Percentiles rank a stretch among this genome's conserved stretches.
Conservation (phyloP, 2,113 vertebrate genomes). For the Psammodynastes pulverulentus region DNA sequence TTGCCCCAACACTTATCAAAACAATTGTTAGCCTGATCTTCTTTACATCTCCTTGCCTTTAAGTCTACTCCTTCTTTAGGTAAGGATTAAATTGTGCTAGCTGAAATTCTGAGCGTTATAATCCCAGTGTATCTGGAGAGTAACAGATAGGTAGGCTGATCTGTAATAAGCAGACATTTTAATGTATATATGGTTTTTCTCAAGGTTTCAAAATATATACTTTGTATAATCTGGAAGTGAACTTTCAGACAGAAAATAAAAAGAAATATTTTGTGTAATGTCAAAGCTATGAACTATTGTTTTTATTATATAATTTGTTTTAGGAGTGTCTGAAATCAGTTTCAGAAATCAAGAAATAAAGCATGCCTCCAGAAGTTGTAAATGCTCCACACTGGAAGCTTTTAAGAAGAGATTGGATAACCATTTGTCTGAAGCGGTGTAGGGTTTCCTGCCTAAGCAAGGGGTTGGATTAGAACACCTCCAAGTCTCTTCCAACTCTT, state of each 20-base stretch:
- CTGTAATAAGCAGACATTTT: background rate
- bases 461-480: too few species aligned
- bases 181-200: background rate
- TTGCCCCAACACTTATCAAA: too few species aligned
- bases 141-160: background rate
- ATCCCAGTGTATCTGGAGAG: background rate
- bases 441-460: too few species aligned
- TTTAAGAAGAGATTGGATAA: too few species aligned
- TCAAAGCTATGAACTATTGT: background rate
- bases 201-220: background rate
- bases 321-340: constrained; percentile 1
- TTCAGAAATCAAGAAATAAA: constrained; percentile 30
- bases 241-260: background rate
- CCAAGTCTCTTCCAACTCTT: too few species aligned
- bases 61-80: too few species aligned
- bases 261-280: background rate
- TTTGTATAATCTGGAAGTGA: background rate
- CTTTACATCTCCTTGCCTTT: too few species aligned
- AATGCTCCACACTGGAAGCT: too few species aligned
- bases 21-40: too few species aligned
- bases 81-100: background rate
- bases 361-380: background rate
- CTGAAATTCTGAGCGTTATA: background rate
- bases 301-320: background rate
- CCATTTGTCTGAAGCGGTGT: too few species aligned